Evolutionary conservation across 2,888 invertebrate genomes (phyloP).

Genomic region (Sipha maydis): DNA sequence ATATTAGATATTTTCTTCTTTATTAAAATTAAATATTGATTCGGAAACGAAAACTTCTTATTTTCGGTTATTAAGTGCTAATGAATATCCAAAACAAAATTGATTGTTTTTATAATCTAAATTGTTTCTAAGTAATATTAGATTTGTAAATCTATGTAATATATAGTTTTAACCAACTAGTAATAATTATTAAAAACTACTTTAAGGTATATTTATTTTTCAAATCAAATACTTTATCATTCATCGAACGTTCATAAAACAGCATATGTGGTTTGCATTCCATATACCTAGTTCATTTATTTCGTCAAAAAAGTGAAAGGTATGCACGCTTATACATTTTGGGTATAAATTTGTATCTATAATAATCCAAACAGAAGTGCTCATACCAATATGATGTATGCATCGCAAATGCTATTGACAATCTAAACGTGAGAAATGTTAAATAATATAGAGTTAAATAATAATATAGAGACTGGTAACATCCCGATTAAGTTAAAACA

Average conservation of each 20-base stretch:
- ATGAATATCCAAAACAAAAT: background rate
- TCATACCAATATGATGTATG: background rate
- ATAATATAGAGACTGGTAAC: background rate
- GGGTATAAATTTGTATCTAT: background rate
- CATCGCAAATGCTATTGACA: background rate
- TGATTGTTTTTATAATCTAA: background rate
- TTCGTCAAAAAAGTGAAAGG: slow-evolving; percentile 49
- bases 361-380: background rate
- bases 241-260: slow-evolving; percentile 24
- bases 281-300: slow-evolving; percentile 37
- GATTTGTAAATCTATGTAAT: background rate
- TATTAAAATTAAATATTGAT: background rate
- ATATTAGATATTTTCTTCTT: background rate
- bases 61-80: background rate
- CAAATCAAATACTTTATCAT: slow-evolving; percentile 27
- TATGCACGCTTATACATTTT: slow-evolving; percentile 21
- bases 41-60: background rate
- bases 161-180: background rate
- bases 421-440: background rate
- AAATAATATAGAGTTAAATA: too few species aligned
- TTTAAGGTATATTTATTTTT: background rate
- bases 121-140: slow-evolving; percentile 2
- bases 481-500: too few species aligned
- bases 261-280: slow-evolving; percentile 18
- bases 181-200: background rate